phyloP scores from a whole-genome alignment of 2,113 vertebrate species.

The Rousettus leschenaultii region DNA sequence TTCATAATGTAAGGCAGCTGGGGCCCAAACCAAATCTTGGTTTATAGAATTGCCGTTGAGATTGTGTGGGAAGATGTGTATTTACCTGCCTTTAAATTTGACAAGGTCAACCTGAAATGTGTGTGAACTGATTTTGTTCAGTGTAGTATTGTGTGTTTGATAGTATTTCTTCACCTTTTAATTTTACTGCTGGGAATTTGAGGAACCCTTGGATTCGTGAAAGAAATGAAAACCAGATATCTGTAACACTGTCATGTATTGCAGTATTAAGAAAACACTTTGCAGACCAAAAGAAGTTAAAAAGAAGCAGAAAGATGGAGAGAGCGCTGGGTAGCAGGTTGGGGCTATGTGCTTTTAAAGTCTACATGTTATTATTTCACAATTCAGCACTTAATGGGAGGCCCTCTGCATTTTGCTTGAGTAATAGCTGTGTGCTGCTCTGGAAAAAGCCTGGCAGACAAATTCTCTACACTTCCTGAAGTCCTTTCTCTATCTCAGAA shows the following conservation, averaged over 20 bases:
- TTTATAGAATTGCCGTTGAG: neutral
- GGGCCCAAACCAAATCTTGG: neutral
- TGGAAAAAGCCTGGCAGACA: neutral
- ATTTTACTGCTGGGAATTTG: neutral
- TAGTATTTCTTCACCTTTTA: neutral
- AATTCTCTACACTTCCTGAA: neutral
- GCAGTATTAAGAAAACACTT: neutral
- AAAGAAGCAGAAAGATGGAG: neutral
- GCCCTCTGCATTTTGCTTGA: neutral
- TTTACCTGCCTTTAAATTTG: neutral
- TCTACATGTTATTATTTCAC: neutral
- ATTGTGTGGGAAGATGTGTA: neutral
- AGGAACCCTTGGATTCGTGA: neutral
- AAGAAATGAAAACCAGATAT: neutral
- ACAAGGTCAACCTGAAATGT: neutral
- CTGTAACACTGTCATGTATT: neutral
- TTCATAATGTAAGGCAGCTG: neutral
- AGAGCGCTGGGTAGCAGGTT: neutral
- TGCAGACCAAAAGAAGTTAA: neutral
- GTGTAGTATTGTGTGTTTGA: neutral
- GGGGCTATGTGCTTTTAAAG: neutral
- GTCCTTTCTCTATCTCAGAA: conserved; percentile 38
- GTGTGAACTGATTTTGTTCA: neutral
- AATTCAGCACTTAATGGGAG: neutral
- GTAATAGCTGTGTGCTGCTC: neutral